phyloP scores from a whole-genome alignment of 2,797 vertebrate species.

The Falco peregrinus region DNA sequence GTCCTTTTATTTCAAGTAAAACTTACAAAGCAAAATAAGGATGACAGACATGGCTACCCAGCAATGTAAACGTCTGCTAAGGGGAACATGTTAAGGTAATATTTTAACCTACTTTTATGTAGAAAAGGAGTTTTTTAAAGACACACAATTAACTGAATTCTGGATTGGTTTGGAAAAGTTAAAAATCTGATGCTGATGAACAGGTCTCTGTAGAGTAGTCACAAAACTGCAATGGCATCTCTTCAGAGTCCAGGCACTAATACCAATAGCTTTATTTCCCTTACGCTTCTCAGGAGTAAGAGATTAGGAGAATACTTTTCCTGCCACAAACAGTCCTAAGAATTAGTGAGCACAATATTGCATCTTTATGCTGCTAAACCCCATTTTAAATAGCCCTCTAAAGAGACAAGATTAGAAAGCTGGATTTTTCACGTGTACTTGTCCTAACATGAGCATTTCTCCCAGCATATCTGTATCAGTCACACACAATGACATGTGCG shows the following conservation, averaged over 20 bases:
- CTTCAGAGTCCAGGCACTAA: background rate
- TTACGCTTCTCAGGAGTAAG: background rate
- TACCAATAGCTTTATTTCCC: background rate
- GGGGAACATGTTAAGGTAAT: background rate
- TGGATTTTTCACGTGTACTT: background rate
- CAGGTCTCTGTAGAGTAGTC: background rate
- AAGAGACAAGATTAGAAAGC: background rate
- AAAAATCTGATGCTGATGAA: background rate
- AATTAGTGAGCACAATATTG: background rate
- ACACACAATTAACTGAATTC: background rate
- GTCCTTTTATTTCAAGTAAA: background rate
- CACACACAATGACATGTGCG: accelerated
- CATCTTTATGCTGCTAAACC: background rate
- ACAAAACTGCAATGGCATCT: background rate
- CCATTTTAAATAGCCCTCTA: background rate
- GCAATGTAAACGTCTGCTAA: background rate
- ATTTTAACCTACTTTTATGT: background rate
- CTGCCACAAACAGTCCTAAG: background rate
- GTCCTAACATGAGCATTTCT: background rate
- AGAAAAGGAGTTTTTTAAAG: background rate
- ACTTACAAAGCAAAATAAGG: background rate
- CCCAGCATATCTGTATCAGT: background rate
- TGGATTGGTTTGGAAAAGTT: background rate
- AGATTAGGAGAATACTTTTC: constrained; percentile 1
- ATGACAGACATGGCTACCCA: background rate